A percentile compares a stretch with the other conserved stretches of the same genome.
Evolutionary conservation across 1,140 invertebrate genomes (phyloP).

Genomic region (Drosophila parabipectinata): DNA sequence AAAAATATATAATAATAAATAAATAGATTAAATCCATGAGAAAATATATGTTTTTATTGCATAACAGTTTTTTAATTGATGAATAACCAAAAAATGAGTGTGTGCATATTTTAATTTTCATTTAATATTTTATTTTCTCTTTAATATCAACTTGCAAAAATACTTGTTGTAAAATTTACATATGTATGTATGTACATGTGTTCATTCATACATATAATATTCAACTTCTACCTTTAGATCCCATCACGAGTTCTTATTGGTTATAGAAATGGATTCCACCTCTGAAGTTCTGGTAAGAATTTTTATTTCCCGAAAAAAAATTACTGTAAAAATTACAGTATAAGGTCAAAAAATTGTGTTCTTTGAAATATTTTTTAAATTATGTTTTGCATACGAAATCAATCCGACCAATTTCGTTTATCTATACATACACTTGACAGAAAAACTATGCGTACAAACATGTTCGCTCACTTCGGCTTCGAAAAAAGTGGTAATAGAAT

Average conservation of each 20-base stretch:
- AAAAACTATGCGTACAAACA: too few species aligned
- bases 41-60: not conserved
- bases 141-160: not conserved
- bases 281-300: not conserved
- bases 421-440: too few species aligned
- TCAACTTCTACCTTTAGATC: not conserved
- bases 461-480: too few species aligned
- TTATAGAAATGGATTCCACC: conserved; percentile 2
- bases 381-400: too few species aligned
- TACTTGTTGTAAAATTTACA: not conserved
- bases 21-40: not conserved
- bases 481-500: too few species aligned
- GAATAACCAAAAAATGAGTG: not conserved
- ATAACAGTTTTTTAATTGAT: not conserved
- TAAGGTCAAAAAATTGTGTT: too few species aligned
- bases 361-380: too few species aligned
- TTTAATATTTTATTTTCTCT: not conserved
- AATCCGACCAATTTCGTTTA: too few species aligned
- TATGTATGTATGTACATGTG: too few species aligned
- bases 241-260: not conserved
- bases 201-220: not conserved
- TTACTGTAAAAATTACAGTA: too few species aligned
- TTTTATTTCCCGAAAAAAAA: not conserved
- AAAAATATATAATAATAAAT: not conserved
- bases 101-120: not conserved